Evolutionary conservation across 1,140 invertebrate species (phyloP), one percentile per base, ranked within the genome.

Genomic region (Sycophila sp.): DNA sequence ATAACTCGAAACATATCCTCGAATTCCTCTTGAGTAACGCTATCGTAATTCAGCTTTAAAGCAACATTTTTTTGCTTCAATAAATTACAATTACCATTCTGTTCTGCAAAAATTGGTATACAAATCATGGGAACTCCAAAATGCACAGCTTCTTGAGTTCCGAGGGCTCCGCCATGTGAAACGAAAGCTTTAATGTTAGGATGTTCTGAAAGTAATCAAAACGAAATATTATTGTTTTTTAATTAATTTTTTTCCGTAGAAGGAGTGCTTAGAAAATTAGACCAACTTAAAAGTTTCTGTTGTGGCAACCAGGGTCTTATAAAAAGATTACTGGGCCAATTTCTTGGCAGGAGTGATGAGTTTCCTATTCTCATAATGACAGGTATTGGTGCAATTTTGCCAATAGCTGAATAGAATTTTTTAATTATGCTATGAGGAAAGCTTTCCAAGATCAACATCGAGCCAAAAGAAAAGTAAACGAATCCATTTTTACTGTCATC

Each of bases 381-480:
- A 34, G 77, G 86, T 30, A 78, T 28, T n/a, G 76, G 77, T 32
- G 75, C 74, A 45, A 80, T 62, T 45, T 74, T 80, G 51, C 76
- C 71, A 53, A 78, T 82, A 4, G 73, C 76, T 15, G 68, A 60
- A 42, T 79, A 80, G 56, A 81, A 78, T 11, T 71, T 72, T 0
- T 72, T 42, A 30, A 78, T 64, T 2, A 63, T 77, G 55, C 73
- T 32, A 36, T 85, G 74, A 0, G 90, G 87, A 71, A 94, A 82
- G 0, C 86, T 85, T 15, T 89, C 87, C 58, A 88, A 86, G 62
- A 87, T 87, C 22, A 92, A 80, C 74, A 90, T 86, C 8, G 91
- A 90, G 26, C 92, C 92, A 76, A 93, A 87, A 74, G 89, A 91
- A 71, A 93, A 90, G 69, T 90, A 90, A 40, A 94, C 88, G 2